phyloP scores from a whole-genome alignment of 1,140 invertebrate species.

The Papilio machaon region DNA sequence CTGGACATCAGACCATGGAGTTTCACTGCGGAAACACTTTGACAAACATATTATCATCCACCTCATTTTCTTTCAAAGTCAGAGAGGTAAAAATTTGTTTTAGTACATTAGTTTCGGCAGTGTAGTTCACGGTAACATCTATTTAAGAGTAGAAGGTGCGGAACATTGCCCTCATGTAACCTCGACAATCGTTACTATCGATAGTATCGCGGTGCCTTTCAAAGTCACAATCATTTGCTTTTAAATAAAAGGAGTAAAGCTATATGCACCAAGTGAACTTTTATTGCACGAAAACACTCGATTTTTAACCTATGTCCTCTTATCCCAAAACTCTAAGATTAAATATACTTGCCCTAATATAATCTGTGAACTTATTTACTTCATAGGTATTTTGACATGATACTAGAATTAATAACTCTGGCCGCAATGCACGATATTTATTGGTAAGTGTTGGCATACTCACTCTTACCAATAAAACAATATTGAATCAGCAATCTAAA shows the following conservation, averaged over 20 bases:
- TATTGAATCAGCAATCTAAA: background rate
- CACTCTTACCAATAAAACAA: background rate
- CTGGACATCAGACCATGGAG: background rate
- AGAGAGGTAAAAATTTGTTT: too few species aligned
- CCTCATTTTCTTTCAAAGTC: too few species aligned
- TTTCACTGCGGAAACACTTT: too few species aligned
- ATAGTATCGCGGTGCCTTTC: conserved; percentile 10
- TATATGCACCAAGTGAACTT: background rate
- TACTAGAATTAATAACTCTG: background rate
- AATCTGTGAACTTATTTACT: background rate
- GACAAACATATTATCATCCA: too few species aligned
- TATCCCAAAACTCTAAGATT: background rate
- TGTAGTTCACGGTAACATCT: background rate
- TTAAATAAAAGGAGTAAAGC: background rate
- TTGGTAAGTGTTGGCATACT: background rate
- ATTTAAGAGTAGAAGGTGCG: background rate
- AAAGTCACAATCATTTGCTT: background rate
- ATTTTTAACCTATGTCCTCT: background rate
- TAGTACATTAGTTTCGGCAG: too few species aligned
- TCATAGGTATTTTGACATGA: background rate
- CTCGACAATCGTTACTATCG: conserved; percentile 12
- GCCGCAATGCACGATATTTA: background rate
- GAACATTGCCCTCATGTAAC: conserved; percentile 10
- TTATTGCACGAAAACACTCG: background rate
- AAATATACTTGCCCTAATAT: background rate